Evolutionary conservation across 2,888 invertebrate species (phyloP).

Genomic region (Abrostola tripartita): DNA sequence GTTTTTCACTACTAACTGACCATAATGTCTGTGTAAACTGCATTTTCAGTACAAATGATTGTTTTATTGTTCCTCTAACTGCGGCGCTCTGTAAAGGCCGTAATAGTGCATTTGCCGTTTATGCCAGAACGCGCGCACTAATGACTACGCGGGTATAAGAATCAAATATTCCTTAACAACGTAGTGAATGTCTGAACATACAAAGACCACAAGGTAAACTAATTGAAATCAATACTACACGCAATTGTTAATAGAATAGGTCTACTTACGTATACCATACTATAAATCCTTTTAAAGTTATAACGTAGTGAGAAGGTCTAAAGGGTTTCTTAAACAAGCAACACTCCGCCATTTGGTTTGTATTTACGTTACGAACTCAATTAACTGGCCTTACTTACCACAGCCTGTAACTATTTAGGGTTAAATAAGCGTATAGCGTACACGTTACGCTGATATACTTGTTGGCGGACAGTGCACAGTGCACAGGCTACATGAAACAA

Average conservation of each 20-base stretch:
- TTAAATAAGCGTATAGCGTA: conserved; percentile 43
- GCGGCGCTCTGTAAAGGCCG: conserved; percentile 22
- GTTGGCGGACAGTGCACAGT: conserved; percentile 14
- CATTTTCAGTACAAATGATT: conserved; percentile 45
- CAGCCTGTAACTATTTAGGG: conserved; percentile 39
- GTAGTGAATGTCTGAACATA: background rate
- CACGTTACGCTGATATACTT: conserved; percentile 23
- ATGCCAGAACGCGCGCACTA: conserved; percentile 41
- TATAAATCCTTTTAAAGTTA: conserved; percentile 38
- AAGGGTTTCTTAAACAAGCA: conserved; percentile 50
- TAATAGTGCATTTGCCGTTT: conserved; percentile 46
- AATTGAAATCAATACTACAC: background rate
- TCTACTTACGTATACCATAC: conserved; percentile 1
- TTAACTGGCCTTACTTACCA: conserved; percentile 53
- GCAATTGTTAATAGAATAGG: background rate
- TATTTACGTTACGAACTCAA: conserved; percentile 61
- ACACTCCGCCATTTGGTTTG: conserved; percentile 61
- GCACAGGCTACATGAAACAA: conserved; percentile 6
- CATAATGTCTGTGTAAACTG: conserved; percentile 33
- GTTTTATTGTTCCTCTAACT: conserved; percentile 48
- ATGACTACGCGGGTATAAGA: conserved; percentile 38
- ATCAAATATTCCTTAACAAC: conserved; percentile 38
- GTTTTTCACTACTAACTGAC: conserved; percentile 20
- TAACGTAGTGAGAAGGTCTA: conserved; percentile 38
- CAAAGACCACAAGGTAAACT: background rate